Percentiles rank a stretch among this genome's conserved stretches.
Evolutionary conservation across 1,140 invertebrate genomes (phyloP).

Genomic region (Ceratitis capitata): DNA sequence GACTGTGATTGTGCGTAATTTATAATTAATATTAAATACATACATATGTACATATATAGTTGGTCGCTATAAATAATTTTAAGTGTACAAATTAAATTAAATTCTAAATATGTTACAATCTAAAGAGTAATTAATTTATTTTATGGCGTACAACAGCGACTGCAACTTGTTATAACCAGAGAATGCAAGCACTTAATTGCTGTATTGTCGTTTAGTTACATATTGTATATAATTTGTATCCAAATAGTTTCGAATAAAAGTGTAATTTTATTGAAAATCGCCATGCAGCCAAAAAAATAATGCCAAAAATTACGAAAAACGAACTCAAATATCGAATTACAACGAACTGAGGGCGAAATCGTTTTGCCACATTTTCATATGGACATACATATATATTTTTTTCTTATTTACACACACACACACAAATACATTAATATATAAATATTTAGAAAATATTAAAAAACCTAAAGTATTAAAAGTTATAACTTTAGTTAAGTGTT

Average conservation of each 20-base stretch:
- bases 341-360: not conserved
- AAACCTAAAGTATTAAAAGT: not conserved
- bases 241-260: not conserved
- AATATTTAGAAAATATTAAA: not conserved
- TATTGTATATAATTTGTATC: no score
- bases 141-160: not conserved
- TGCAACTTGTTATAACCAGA: not conserved
- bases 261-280: not conserved
- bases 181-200: not conserved
- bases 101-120: not conserved
- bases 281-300: constrained; percentile 18
- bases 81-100: not conserved
- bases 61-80: not conserved
- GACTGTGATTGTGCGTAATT: constrained; percentile 53
- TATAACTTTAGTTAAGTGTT: not conserved
- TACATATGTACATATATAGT: no score
- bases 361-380: no score
- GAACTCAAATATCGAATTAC: not conserved
- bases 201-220: not conserved
- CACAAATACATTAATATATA: not conserved
- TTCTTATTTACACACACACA: not conserved
- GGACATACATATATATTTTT: not conserved
- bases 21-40: not conserved
- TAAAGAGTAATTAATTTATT: not conserved
- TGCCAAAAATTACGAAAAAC: constrained; percentile 1